Percentiles rank a stretch among this genome's conserved stretches.
Conservation (phyloP, 2,113 vertebrate species). For the Monopterus albus region DNA sequence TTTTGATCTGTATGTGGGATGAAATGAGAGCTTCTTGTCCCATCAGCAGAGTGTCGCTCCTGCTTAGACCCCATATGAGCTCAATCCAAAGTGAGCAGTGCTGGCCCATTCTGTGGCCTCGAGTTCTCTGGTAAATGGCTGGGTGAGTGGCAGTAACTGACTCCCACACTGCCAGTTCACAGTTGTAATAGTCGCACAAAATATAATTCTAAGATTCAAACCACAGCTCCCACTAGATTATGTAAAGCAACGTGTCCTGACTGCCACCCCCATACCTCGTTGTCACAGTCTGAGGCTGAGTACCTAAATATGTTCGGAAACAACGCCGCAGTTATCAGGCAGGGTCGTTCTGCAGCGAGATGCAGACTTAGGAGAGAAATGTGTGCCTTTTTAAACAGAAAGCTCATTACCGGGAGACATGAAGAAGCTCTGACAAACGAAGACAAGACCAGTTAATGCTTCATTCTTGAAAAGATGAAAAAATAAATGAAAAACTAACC, state of each 20-base stretch:
- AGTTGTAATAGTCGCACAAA: conserved; percentile 48
- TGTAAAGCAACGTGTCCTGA: conserved; percentile 35
- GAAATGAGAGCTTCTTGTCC: conserved; percentile 34
- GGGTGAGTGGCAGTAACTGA: conserved; percentile 77
- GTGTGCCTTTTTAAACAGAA: conserved; percentile 73
- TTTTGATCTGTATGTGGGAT: neutral
- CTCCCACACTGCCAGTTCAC: conserved; percentile 62
- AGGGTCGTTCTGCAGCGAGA: conserved; percentile 57
- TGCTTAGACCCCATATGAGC: conserved; percentile 59
- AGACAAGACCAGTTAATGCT: conserved; percentile 68
- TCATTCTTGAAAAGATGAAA: conserved; percentile 47
- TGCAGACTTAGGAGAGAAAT: conserved; percentile 32
- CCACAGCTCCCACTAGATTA: conserved; percentile 41
- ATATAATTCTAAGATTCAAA: conserved; percentile 41
- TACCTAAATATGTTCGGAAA: conserved; percentile 7
- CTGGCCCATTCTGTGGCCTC: conserved; percentile 57
- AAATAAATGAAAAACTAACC: conserved; percentile 37
- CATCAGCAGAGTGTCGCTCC: conserved; percentile 50
- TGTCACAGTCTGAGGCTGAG: conserved; percentile 6
- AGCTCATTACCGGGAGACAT: conserved; percentile 69
- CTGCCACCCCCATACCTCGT: conserved; percentile 5
- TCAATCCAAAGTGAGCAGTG: conserved; percentile 64
- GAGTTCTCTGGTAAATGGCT: conserved; percentile 68
- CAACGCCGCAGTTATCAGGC: conserved; percentile 19
- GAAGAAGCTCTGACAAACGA: conserved; percentile 73